These are phyloP conservation scores for Papilio polyxenes DNA, from an alignment of 1,140 invertebrate genomes.

Conservation along the genomic window DNA sequence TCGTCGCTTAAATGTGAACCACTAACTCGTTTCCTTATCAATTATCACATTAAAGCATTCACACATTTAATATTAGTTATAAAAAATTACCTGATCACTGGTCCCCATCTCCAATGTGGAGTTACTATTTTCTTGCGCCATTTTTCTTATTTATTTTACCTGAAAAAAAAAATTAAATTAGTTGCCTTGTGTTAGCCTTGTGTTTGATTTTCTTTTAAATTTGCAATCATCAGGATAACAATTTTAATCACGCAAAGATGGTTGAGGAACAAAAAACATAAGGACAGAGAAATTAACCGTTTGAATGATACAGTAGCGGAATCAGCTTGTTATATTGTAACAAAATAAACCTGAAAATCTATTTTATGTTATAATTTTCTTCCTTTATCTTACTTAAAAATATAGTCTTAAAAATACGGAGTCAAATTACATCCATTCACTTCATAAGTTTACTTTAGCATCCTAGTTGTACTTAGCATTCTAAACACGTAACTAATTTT, in stretches of 20 bases:
- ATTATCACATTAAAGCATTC: not conserved
- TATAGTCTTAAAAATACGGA: no score
- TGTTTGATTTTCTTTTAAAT: not conserved
- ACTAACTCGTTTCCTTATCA: not conserved
- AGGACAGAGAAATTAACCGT: no score
- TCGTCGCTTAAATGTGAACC: not conserved
- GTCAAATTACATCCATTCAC: no score
- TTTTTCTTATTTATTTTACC: constrained; percentile 53
- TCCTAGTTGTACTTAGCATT: not conserved
- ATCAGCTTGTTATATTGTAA: no score
- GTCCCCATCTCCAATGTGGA: constrained; percentile 75
- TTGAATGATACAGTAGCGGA: no score
- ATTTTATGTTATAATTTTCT: no score
- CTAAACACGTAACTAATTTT: not conserved
- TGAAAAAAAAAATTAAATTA: constrained; percentile 46
- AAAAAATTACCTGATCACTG: constrained; percentile 66
- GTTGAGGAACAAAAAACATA: no score
- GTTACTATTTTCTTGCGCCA: constrained; percentile 70
- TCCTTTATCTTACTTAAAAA: no score
- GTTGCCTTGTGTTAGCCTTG: no score
- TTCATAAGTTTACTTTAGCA: not conserved
- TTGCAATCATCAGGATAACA: not conserved
- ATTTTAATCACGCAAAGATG: not conserved
- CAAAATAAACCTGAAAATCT: no score
- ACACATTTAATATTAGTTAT: not conserved